These are phyloP conservation scores for Ceratosolen solmsi DNA, from an alignment of 1,140 invertebrate species.

Conservation along the genomic window DNA sequence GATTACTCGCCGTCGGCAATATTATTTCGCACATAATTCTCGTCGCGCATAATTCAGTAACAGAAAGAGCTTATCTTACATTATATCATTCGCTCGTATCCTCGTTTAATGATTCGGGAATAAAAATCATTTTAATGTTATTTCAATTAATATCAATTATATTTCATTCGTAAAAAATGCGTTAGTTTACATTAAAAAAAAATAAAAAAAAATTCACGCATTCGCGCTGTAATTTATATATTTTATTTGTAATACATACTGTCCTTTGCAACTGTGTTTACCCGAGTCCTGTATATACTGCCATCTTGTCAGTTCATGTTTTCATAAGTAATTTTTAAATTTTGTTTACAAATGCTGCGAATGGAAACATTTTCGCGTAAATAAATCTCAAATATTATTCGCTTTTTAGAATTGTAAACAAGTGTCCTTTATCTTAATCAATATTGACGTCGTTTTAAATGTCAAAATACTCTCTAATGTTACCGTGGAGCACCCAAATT, in stretches of 20 bases:
- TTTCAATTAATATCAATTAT: background rate
- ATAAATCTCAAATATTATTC: background rate
- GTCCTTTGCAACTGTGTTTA: slow-evolving; percentile 9
- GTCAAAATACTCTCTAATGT: background rate
- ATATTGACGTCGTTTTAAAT: background rate
- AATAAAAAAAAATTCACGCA: background rate
- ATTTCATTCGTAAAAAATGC: background rate
- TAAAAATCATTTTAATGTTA: background rate
- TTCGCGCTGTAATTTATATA: background rate
- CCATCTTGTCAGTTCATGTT: background rate
- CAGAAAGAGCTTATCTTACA: no score
- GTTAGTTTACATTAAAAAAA: slow-evolving; percentile 3
- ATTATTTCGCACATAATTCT: no score
- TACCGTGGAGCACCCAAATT: background rate
- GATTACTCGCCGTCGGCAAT: no score
- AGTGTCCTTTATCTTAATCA: background rate
- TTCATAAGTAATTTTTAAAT: background rate
- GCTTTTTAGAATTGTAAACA: background rate
- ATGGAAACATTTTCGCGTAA: background rate
- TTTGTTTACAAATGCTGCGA: background rate
- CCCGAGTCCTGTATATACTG: background rate
- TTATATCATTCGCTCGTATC: background rate
- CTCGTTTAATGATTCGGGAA: background rate
- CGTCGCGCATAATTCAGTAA: no score
- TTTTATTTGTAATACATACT: slow-evolving; percentile 6